phyloP scores from a whole-genome alignment of 2,888 invertebrate genomes.

The Drosophila borborema region DNA sequence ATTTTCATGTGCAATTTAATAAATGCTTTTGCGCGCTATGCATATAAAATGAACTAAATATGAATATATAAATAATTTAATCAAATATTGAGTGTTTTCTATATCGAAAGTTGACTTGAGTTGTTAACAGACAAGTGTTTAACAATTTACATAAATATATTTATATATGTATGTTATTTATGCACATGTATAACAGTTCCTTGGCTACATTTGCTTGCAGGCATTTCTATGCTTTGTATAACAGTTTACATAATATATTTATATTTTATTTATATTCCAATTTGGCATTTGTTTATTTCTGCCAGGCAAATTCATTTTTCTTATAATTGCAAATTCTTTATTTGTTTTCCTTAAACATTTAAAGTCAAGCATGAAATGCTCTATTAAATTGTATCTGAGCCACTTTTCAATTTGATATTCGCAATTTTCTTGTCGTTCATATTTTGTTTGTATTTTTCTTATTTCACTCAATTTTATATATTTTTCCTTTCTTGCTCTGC shows the following conservation, averaged over 20 bases:
- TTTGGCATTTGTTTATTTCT: neutral
- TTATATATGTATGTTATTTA: neutral
- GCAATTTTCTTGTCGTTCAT: conserved; percentile 1
- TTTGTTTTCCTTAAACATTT: neutral
- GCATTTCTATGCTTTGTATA: neutral
- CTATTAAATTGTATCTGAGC: conserved; percentile 11
- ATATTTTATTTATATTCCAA: neutral
- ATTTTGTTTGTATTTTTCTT: neutral
- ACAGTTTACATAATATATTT: neutral
- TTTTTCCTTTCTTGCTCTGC: neutral
- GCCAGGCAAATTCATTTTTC: neutral
- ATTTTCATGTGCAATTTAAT: no score
- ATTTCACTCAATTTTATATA: conserved; percentile 1
- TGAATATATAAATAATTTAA: conserved; percentile 20
- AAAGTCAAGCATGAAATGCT: neutral
- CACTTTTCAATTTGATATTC: conserved; percentile 37
- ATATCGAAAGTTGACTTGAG: no score
- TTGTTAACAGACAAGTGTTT: neutral
- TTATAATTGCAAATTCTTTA: neutral
- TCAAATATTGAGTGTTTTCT: neutral
- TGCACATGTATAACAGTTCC: neutral
- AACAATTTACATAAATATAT: neutral
- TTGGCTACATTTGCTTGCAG: neutral
- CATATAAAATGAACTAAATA: conserved; percentile 1
- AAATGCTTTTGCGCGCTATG: no score